phyloP scores from a whole-genome alignment of 23 tunicate genomes.

The Trididemnum nubilum region DNA sequence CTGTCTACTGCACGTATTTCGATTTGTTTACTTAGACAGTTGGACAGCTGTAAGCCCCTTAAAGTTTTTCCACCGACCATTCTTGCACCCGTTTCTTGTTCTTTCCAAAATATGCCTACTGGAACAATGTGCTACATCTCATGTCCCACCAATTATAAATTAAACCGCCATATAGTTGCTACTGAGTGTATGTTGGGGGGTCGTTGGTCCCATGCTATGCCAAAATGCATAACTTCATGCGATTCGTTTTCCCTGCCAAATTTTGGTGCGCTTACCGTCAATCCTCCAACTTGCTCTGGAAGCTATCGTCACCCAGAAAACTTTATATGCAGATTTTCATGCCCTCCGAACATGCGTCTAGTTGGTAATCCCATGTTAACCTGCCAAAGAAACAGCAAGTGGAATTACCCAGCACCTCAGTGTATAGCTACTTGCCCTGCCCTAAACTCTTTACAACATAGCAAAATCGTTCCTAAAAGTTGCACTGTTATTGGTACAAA shows the following conservation, averaged over 20 bases:
- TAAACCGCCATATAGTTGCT: background rate
- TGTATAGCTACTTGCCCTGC: constrained; percentile 51
- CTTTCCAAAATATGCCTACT: background rate
- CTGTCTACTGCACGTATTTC: constrained; percentile 10
- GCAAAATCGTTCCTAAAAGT: constrained; percentile 25
- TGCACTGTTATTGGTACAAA: constrained; percentile 26
- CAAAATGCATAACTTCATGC: constrained; percentile 52
- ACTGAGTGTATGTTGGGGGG: constrained; percentile 50
- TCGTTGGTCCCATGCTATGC: constrained; percentile 44
- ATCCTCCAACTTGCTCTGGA: constrained; percentile 39
- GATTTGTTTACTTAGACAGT: constrained; percentile 40
- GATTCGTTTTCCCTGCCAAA: background rate
- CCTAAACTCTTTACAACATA: constrained; percentile 32
- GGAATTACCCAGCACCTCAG: constrained; percentile 42
- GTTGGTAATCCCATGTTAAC: constrained; percentile 34
- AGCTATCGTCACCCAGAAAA: constrained; percentile 23
- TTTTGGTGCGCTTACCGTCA: background rate
- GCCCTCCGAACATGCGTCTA: constrained; percentile 30
- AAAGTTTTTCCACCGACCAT: background rate
- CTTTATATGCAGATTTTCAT: constrained; percentile 39
- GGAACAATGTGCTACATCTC: constrained; percentile 50
- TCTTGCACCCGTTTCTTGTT: constrained; percentile 33
- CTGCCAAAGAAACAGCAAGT: constrained; percentile 49
- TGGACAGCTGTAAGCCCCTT: constrained; percentile 27
- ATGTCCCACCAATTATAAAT: constrained; percentile 24